phyloP scores from a whole-genome alignment of 2,888 invertebrate genomes.

The Endotricha flammealis region DNA sequence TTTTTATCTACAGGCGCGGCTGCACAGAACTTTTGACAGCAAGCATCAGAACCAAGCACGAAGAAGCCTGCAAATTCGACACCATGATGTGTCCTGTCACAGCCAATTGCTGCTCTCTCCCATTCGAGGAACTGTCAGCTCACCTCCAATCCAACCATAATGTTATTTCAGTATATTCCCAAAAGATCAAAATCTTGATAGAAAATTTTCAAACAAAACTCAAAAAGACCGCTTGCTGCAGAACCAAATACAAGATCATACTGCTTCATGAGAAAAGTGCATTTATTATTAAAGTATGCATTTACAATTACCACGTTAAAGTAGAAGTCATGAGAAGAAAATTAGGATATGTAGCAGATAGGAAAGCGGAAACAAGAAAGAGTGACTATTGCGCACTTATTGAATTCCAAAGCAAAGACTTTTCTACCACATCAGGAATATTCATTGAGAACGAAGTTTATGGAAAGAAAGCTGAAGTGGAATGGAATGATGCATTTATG shows the following conservation, averaged over 20 bases:
- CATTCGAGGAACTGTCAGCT: constrained; percentile 62
- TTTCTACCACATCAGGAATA: constrained; percentile 65
- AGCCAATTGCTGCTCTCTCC: constrained; percentile 61
- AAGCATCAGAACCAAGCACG: constrained; percentile 57
- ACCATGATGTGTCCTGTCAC: constrained; percentile 68
- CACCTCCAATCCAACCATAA: constrained; percentile 63
- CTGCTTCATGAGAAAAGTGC: constrained; percentile 67
- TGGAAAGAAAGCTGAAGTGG: constrained; percentile 68
- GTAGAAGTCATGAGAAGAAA: constrained; percentile 70
- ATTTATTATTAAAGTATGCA: constrained; percentile 71
- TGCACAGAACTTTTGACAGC: constrained; percentile 66
- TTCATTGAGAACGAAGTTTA: constrained; percentile 67
- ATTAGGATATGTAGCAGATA: constrained; percentile 60
- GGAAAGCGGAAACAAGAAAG: constrained; percentile 56
- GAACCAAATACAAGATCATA: constrained; percentile 70
- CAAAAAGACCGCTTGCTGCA: constrained; percentile 67
- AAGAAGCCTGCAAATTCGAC: constrained; percentile 66
- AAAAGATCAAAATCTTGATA: constrained; percentile 70
- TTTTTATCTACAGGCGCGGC: constrained; percentile 60
- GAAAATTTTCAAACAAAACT: constrained; percentile 72
- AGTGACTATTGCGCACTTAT: constrained; percentile 67
- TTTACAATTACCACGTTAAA: constrained; percentile 68
- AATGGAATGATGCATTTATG: constrained; percentile 66
- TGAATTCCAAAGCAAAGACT: constrained; percentile 68
- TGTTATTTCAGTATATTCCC: constrained; percentile 69